Evolutionary conservation across 2,797 vertebrate species (phyloP).

Genomic region (Delichon dasypus): DNA sequence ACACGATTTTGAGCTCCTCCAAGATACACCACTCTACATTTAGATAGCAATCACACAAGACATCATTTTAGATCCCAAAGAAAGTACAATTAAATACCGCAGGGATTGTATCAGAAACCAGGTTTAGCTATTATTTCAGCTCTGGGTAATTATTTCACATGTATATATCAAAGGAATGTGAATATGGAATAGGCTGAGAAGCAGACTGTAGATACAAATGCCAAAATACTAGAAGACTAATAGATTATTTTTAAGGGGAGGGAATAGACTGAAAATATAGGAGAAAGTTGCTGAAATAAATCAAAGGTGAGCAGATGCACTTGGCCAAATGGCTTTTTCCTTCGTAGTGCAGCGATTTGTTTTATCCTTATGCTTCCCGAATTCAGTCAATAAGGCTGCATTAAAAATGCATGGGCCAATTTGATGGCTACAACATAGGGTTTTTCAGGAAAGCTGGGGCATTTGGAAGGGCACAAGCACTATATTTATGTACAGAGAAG

Average conservation of each 20-base stretch:
- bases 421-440: not conserved
- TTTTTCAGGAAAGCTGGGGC: not conserved
- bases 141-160: constrained; percentile 43
- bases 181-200: constrained; percentile 44
- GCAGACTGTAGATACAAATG: constrained; percentile 55
- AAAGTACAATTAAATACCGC: constrained; percentile 46
- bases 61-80: constrained; percentile 22
- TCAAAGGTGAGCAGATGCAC: constrained; percentile 66
- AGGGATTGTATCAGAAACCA: constrained; percentile 21
- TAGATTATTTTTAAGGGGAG: constrained; percentile 53
- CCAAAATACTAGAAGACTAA: constrained; percentile 59
- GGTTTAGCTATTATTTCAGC: constrained; percentile 46
- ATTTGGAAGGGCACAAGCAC: not conserved
- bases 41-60: constrained; percentile 19
- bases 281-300: constrained; percentile 61
- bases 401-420: constrained; percentile 68
- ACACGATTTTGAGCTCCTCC: not conserved
- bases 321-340: constrained; percentile 62
- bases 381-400: constrained; percentile 57
- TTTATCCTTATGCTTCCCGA: constrained; percentile 38
- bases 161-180: constrained; percentile 55
- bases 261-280: constrained; percentile 48
- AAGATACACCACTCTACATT: not conserved
- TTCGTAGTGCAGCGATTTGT: constrained; percentile 27
- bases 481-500: not conserved